phyloP scores from a whole-genome alignment of 2,113 vertebrate genomes.

The Pygoscelis adeliae region DNA sequence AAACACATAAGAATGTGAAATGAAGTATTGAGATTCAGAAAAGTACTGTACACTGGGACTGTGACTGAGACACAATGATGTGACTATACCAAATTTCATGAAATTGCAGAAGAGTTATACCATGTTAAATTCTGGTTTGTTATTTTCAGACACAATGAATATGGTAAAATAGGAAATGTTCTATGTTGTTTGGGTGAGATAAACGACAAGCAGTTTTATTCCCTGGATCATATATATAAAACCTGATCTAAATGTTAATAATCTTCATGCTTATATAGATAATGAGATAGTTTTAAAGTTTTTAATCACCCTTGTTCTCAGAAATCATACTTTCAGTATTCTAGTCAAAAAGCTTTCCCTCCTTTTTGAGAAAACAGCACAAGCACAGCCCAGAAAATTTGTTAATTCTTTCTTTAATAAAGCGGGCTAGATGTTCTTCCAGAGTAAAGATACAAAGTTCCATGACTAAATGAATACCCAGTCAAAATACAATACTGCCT shows the following conservation, averaged over 20 bases:
- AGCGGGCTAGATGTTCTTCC: conserved; percentile 15
- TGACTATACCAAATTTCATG: background rate
- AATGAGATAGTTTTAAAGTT: background rate
- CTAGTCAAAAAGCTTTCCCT: background rate
- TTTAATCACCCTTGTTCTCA: background rate
- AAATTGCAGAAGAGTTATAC: background rate
- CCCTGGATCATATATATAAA: background rate
- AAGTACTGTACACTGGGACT: background rate
- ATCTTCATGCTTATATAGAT: background rate
- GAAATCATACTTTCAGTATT: background rate
- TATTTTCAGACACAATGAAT: background rate
- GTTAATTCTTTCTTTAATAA: conserved; percentile 58
- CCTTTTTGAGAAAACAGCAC: background rate
- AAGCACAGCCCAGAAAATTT: background rate
- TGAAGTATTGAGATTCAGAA: background rate
- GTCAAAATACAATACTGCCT: background rate
- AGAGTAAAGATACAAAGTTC: conserved; percentile 53
- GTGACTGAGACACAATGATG: background rate
- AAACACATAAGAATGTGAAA: background rate
- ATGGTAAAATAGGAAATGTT: background rate
- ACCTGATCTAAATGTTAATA: background rate
- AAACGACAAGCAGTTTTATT: background rate
- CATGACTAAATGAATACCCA: conserved; percentile 36
- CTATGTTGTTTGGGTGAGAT: background rate
- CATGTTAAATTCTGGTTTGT: background rate